Conservation (phyloP, 2,113 vertebrate species). For the Hystrix brachyura region DNA sequence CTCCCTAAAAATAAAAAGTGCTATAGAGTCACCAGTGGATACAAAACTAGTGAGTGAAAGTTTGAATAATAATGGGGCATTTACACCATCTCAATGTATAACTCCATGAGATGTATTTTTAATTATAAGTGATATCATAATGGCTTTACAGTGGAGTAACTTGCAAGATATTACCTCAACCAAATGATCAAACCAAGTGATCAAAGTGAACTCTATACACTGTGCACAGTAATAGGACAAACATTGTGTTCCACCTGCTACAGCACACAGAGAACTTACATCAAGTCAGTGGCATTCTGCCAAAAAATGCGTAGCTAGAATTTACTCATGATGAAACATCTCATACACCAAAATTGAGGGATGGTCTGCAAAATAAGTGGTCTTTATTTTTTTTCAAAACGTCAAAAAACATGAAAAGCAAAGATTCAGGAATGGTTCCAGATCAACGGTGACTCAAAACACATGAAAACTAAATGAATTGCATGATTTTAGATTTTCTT, state of each 20-base stretch:
- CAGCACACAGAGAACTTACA: neutral
- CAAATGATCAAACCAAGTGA: neutral
- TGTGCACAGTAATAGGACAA: neutral
- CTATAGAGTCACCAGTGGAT: slow-evolving; percentile 1
- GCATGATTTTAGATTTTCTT: neutral
- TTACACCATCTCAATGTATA: neutral
- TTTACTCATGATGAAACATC: slow-evolving; percentile 28
- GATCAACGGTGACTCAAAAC: neutral
- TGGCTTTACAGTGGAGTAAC: neutral
- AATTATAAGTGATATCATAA: neutral
- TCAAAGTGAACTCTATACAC: neutral
- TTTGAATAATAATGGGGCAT: slow-evolving; percentile 25
- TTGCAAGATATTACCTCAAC: neutral
- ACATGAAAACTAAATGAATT: neutral
- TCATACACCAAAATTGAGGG: slow-evolving; percentile 3
- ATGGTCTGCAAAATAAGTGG: neutral
- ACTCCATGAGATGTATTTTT: neutral
- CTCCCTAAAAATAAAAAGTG: too few species aligned
- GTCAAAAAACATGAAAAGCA: slow-evolving; percentile 1
- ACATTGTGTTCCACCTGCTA: neutral
- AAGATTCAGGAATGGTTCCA: neutral
- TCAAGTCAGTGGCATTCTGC: neutral
- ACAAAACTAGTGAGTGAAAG: neutral
- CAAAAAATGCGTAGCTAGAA: neutral
- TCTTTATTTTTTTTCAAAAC: slow-evolving; percentile 26